These are phyloP conservation scores for Indicator maculatus DNA, from an alignment of 2,113 vertebrate species.

Conservation along the genomic window DNA sequence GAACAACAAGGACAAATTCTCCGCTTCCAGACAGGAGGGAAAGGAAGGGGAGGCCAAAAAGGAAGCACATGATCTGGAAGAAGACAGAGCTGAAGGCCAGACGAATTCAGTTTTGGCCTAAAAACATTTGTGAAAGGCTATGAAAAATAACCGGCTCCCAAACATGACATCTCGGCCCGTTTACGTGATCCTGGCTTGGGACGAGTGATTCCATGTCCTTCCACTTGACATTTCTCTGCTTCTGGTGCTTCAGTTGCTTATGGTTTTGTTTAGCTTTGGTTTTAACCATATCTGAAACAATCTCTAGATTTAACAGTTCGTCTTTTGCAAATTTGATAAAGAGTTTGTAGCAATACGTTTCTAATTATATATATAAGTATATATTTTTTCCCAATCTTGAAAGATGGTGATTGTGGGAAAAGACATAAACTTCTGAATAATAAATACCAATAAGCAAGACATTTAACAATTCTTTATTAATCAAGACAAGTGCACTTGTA, in stretches of 20 bases:
- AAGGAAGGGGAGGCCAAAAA: conserved; percentile 80
- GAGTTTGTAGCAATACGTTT: conserved; percentile 67
- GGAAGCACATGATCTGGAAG: conserved; percentile 74
- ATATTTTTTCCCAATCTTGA: conserved; percentile 35
- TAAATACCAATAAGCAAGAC: conserved; percentile 57
- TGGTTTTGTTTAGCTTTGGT: neutral
- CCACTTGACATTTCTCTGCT: conserved; percentile 45
- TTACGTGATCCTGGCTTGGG: conserved; percentile 30
- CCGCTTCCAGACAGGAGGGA: conserved; percentile 78
- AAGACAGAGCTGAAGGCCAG: conserved; percentile 69
- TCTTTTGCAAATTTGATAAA: conserved; percentile 67
- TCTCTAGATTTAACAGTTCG: conserved; percentile 22
- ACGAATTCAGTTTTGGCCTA: conserved; percentile 64
- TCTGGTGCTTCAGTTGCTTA: conserved; percentile 39
- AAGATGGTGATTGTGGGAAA: conserved; percentile 63
- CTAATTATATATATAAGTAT: conserved; percentile 38
- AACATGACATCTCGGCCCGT: neutral
- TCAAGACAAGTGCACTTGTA: conserved; percentile 80
- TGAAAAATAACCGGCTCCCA: conserved; percentile 32
- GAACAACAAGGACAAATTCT: conserved; percentile 89
- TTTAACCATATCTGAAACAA: neutral
- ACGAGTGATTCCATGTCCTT: conserved; percentile 54
- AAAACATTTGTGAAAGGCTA: conserved; percentile 39
- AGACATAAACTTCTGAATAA: conserved; percentile 73
- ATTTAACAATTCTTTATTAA: conserved; percentile 75